Base-by-base conservation (phyloP, 2,888 invertebrate genomes). In the Dryomyza anilis region DNA sequence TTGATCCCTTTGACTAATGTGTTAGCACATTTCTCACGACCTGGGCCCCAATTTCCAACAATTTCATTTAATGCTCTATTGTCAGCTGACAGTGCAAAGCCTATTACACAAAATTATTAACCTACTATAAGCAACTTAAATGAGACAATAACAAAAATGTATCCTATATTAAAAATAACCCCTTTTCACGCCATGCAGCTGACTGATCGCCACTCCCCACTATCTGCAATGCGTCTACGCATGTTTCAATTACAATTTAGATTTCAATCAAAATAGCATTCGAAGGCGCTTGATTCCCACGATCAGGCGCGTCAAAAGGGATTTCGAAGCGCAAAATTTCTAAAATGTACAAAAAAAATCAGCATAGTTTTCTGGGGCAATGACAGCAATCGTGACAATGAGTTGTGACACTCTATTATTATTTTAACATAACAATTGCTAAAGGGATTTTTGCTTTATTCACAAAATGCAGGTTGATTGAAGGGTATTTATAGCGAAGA, bases 361-460 rank as follows among this genome's bases (percentile, higher is more conserved):
- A 12, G 27, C 25, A 16, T 23, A 43, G 46, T 21, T 14, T 48
- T 21, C 33, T n/a, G n/a, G n/a, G n/a, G n/a, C n/a, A n/a, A n/a
- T 46, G 39, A 60, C 50, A 50, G 50, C 50, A 29, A 60, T 60
- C 60, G 60, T 60, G 60, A 60, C 60, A 60, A 60, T 52, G 50
- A 60, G n/a, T 14, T 50, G 50, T 50, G 50, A 60, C 60, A 60
- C 50, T 52, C 52, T 60, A 50, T 50, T 27, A 60, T 59, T 60
- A 59, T 29, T 59, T 46, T 33, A 60, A 50, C 60, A 60, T 52
- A 39, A 52, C 36, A 50, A 50, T 14, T 27, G 50, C 27, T 25
- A 50, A 23, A 55, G 6, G 27, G 16, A 55, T 12, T 29, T 29
- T 55, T 16, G 7, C 12, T 39, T 2, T 6, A 30, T 60, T n/a